phyloP scores from a whole-genome alignment of 2,797 vertebrate species.

The Pangasius krempfi region DNA sequence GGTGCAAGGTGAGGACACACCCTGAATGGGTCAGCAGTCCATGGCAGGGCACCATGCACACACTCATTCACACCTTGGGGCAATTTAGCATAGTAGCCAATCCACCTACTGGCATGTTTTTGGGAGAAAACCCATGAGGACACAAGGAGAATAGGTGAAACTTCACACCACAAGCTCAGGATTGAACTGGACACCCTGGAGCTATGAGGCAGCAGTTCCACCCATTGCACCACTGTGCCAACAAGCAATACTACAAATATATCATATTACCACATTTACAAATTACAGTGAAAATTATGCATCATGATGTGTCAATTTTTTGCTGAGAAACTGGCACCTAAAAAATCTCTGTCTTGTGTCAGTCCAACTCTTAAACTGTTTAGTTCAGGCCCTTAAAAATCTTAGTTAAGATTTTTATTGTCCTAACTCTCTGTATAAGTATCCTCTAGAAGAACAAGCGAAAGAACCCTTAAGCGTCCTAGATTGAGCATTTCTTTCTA shows the following conservation, averaged over 20 bases:
- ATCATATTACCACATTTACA: not conserved
- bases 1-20: not conserved
- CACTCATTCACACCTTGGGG: not conserved
- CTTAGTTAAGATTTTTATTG: not conserved
- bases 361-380: not conserved
- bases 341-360: not conserved
- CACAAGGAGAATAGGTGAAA: not conserved
- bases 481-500: not conserved
- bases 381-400: not conserved
- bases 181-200: not conserved
- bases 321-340: not conserved
- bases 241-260: not conserved
- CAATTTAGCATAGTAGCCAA: not conserved
- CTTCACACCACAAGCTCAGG: not conserved
- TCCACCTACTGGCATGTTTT: not conserved
- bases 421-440: not conserved
- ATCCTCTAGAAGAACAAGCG: not conserved
- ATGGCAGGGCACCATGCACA: not conserved
- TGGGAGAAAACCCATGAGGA: not conserved
- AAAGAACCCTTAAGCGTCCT: not conserved
- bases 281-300: not conserved
- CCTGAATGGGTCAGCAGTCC: not conserved
- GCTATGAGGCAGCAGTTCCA: not conserved
- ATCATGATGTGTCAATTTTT: not conserved
- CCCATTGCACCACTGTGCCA: not conserved